Evolutionary conservation across 2,113 vertebrate species (phyloP), one percentile per base, ranked within the genome.

Genomic region (Euleptes europaea): DNA sequence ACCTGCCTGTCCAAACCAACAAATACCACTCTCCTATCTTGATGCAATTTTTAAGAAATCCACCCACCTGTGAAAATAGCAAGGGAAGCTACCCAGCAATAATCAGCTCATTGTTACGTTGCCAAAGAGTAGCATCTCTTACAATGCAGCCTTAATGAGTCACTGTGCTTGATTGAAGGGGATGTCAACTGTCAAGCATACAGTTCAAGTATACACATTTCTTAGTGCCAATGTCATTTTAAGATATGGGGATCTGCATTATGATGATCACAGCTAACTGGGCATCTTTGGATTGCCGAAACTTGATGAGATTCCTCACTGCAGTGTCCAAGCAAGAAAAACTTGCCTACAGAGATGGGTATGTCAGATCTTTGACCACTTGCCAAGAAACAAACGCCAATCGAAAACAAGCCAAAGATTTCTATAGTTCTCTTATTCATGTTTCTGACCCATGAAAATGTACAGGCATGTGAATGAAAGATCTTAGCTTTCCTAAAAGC

Each of bases 111-210:
- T 88, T 94, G 94, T 94, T 94, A 77, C 86, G 40, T 90, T 94
- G 94, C 93, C 94, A 93, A 93, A 91, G 7, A 17, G 89, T 82
- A 86, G 85, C 88, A 91, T 90, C 70, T 90, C 92, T 89, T 94
- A 92, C 88, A 70, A 51, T 54, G 42, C 67, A 78, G 51, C 42
- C 84, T 89, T 78, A 21, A 80, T 93, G 91, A 92, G 89, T 93
- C 92, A 94, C 51, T 80, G 84, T 80, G 67, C 4, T 44, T 92
- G 91, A 86, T 92, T 94, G 93, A 94, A 94, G 93, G 86, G 93
- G 91, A 93, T 88, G 90, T 93, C 94, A 95, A 85, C 91, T 92
- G 92, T 94, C 91, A 94, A 92, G 84, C 44, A 63, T 88, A 85
- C 90, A 86, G 83, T 94, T 91, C 84, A 67, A 5, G 85, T 92